Base-by-base conservation (phyloP, 2,797 vertebrate genomes). In the Cynopterus sphinx region DNA sequence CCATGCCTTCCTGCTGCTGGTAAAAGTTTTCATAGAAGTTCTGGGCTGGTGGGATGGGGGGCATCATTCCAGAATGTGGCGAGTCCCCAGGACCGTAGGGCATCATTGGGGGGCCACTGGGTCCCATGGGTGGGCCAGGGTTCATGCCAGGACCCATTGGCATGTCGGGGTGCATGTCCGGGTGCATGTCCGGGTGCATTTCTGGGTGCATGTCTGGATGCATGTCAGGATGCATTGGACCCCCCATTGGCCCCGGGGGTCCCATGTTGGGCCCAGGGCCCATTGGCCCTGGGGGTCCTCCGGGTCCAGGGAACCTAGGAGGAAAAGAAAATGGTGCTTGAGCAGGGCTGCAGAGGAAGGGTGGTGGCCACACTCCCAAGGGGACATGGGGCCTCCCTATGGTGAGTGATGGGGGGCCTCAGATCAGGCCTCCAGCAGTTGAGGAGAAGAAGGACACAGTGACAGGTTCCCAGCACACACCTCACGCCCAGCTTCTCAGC, bases 401-500 rank as follows among this genome's bases (percentile, higher is more conserved):
- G 39, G n/a, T 15, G 13, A 31, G 41, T 39, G 26, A 26, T 5
- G 2, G 24, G 74, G n/a, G 41, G n/a, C 51, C 61, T 26, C 4
- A 75, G 7, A 67, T 8, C 19, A 59, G 46, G 74, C 12, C 26
- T 6, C 31, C n/a, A 2, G 24, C 3, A 12, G 22, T 12, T 9
- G 1, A 7, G 61, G 51, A 59, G 49, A 81, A 26, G 53, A 16
- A 51, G n/a, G 11, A 17, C 1, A 11, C 5, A 5, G 46, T 9
- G 79, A 49, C 46, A 5, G 22, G 16, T 11, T 16, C 75, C 17
- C 0, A 0, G 49, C 10, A 79, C 98, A 96, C 94, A 99, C 99
- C 99, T 99, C 57, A 99, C 99, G 0, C 99, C 99, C 94, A 99
- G 98, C 93, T 99, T 99, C 96, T 99, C 99, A 0, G 99, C 99